Evolutionary conservation across 2,797 vertebrate genomes (phyloP).

Genomic region (Paguma larvata): DNA sequence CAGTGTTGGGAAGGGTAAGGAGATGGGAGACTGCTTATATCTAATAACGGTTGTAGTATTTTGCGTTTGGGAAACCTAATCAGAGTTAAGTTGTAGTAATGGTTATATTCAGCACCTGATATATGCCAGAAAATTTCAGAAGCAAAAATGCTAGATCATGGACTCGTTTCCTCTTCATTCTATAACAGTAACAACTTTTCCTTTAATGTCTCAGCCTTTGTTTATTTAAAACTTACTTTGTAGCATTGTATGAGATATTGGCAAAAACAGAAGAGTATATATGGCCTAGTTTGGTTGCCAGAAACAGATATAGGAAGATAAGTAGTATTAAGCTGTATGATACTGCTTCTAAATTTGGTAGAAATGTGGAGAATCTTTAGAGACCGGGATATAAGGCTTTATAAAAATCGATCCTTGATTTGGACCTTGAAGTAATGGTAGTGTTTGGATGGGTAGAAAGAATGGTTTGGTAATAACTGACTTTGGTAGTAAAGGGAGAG

Average conservation of each 20-base stretch:
- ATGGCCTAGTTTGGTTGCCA: not conserved
- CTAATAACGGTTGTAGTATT: not conserved
- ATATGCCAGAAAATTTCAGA: conserved; percentile 37
- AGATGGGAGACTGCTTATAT: not conserved
- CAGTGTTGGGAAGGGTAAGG: not conserved
- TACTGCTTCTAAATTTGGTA: not conserved
- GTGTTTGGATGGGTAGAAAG: not conserved
- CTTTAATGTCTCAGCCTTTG: conserved; percentile 42
- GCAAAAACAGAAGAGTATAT: not conserved
- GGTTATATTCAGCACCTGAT: not conserved
- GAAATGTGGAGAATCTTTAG: not conserved
- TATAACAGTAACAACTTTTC: not conserved
- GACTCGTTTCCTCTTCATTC: conserved; percentile 38
- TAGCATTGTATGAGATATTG: conserved; percentile 21
- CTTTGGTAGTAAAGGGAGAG: not conserved
- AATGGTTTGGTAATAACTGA: not conserved
- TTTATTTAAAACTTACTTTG: conserved; percentile 48
- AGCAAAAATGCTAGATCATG: not conserved
- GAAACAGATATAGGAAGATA: conserved; percentile 24
- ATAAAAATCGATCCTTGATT: conserved; percentile 37
- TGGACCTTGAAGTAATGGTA: conserved; percentile 49
- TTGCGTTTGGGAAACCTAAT: conserved; percentile 21
- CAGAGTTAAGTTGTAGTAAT: conserved; percentile 1
- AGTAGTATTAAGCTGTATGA: not conserved
- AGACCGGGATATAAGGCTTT: not conserved